phyloP scores from a whole-genome alignment of 2,797 vertebrate species.

The Gallinago stenura region DNA sequence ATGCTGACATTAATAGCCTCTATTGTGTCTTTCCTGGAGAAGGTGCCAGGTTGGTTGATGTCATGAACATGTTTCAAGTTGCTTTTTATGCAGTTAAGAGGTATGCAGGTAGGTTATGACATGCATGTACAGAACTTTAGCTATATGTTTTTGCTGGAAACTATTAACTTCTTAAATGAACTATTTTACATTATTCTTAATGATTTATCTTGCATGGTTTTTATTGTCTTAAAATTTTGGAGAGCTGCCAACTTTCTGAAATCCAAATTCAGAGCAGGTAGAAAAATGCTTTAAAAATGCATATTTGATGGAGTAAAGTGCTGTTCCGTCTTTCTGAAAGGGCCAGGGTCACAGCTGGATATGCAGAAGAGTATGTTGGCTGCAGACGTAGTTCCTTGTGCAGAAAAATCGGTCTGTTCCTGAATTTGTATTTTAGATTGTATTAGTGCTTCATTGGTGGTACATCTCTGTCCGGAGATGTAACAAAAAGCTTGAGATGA shows the following conservation, averaged over 20 bases:
- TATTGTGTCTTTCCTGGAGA: background rate
- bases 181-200: background rate
- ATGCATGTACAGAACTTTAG: background rate
- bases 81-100: background rate
- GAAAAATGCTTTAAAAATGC: conserved; percentile 66
- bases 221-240: background rate
- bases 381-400: conserved; percentile 42
- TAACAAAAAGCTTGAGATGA: conserved; percentile 43
- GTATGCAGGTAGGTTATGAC: background rate
- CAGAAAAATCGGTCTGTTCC: conserved; percentile 27
- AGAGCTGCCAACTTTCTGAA: conserved; percentile 4
- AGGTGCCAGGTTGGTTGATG: background rate
- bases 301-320: conserved; percentile 42
- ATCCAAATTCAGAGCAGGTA: conserved; percentile 68
- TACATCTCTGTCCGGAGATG: background rate
- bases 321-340: conserved; percentile 40
- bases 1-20: background rate
- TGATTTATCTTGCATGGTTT: background rate
- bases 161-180: background rate
- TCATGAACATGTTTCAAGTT: background rate
- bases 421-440: conserved; percentile 62
- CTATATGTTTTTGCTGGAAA: background rate
- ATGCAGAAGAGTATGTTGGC: conserved; percentile 30
- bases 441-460: background rate
- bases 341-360: conserved; percentile 36